These are phyloP conservation scores for Antigone vipio DNA, from an alignment of 2,113 vertebrate genomes.

Conservation along the genomic window DNA sequence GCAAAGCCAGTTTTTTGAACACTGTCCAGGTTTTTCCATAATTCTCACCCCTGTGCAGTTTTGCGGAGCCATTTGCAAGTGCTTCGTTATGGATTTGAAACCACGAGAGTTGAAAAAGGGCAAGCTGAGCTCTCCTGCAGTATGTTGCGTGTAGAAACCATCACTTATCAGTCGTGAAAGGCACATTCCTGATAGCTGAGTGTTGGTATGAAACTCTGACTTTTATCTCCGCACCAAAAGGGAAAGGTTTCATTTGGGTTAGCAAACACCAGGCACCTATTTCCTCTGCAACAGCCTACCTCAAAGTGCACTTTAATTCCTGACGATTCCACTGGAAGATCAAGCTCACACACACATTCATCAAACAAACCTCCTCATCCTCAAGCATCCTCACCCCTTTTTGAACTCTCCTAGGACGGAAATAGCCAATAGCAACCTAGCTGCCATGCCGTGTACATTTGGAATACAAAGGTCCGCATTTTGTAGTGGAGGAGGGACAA, in stretches of 20 bases:
- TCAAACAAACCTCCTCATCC: neutral
- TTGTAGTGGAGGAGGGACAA: neutral
- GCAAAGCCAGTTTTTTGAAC: neutral
- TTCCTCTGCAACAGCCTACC: neutral
- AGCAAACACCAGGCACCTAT: neutral
- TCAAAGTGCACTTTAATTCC: neutral
- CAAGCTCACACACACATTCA: neutral
- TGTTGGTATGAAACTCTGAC: slow-evolving; percentile 6
- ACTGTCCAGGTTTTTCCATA: neutral
- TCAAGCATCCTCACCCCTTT: neutral
- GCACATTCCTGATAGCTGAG: slow-evolving; percentile 49
- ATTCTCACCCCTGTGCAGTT: neutral
- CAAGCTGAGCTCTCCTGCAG: neutral
- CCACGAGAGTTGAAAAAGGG: neutral
- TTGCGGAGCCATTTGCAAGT: neutral
- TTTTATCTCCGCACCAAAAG: slow-evolving; percentile 49
- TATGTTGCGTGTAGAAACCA: neutral
- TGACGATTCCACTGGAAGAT: neutral
- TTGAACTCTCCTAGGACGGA: neutral
- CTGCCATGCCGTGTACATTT: neutral
- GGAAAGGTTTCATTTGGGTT: slow-evolving; percentile 40
- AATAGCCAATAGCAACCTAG: neutral
- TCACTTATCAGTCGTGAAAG: slow-evolving; percentile 37
- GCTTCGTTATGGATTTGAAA: neutral
- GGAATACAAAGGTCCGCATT: neutral